A percentile compares a stretch with the other conserved stretches of the same genome.
These are phyloP conservation scores for Ranitomeya imitator DNA, from an alignment of 2,113 vertebrate genomes.

Conservation along the genomic window DNA sequence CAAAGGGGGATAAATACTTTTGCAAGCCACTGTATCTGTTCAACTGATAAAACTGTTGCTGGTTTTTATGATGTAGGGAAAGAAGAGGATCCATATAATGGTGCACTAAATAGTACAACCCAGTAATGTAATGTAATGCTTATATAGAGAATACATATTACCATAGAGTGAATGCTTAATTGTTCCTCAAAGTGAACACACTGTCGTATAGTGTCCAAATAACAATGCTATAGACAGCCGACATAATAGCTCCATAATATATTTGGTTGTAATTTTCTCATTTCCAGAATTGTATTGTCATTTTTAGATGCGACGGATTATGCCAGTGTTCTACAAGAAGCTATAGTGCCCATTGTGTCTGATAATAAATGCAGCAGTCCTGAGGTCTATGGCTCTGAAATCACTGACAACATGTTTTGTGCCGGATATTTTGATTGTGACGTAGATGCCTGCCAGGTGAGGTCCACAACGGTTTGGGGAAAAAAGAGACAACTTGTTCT, in stretches of 20 bases:
- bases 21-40: too few species aligned
- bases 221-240: too few species aligned
- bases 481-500: background rate
- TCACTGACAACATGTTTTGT: slow-evolving; percentile 89
- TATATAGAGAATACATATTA: too few species aligned
- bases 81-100: too few species aligned
- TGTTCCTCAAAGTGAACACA: too few species aligned
- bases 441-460: slow-evolving; percentile 91
- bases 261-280: background rate
- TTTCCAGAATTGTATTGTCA: slow-evolving; percentile 12
- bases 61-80: too few species aligned
- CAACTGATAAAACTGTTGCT: too few species aligned
- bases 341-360: slow-evolving; percentile 75
- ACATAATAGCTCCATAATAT: background rate
- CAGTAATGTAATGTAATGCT: too few species aligned
- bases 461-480: background rate
- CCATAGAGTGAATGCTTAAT: too few species aligned
- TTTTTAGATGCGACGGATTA: slow-evolving; percentile 74
- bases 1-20: too few species aligned
- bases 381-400: slow-evolving; percentile 82
- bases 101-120: too few species aligned
- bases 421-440: slow-evolving; percentile 80
- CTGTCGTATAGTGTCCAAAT: too few species aligned
- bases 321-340: slow-evolving; percentile 78
- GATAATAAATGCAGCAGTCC: slow-evolving; percentile 79